Evolutionary conservation across 2,888 invertebrate genomes (phyloP), one percentile per base, ranked within the genome.

Genomic region (Sialis fuliginosa): DNA sequence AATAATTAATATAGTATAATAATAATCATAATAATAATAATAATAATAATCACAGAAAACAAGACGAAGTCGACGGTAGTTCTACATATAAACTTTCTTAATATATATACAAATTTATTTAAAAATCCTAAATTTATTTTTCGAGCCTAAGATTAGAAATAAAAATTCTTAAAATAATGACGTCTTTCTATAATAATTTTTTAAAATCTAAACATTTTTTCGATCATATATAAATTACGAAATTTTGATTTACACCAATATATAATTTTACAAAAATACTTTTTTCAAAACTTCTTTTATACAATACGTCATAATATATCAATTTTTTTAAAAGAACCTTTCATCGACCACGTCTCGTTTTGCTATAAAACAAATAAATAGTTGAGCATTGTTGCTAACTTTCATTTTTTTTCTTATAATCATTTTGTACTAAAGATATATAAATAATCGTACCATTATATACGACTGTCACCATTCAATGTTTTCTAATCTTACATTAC

Each of bases 111-210:
- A 77, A 74, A 74, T 75, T 75, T 59, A 65, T 74, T 74, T 73
- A 74, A 73, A 76, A 76, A 65, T 71, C 75, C 76, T 77, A 76
- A 77, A 75, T 67, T 72, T 68, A 70, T 73, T 72, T 22, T 65
- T 68, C 74, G 67, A 70, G 65, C 62, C 71, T 71, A 71, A 68
- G 67, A 71, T 71, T 72, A 70, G 33, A 35, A 42, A 42, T 45
- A 45, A 37, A 46, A 33, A 37, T 35, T 33, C 13, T 46, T 9
- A 33, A 42, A 47, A 45, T 32, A 39, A 45, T 39, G 32, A 39
- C 32, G 12, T 10, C 13, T 10, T 42, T 42, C 42, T 42, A 42
- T 42, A 42, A 37, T 45, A 42, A 30, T 37, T 33, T 42, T 46
- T 46, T 45, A 8, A 22, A 33, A 22, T 42, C 42, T 42, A 47